These are phyloP conservation scores for Mus caroli DNA, from an alignment of 2,797 vertebrate genomes.

Conservation along the genomic window DNA sequence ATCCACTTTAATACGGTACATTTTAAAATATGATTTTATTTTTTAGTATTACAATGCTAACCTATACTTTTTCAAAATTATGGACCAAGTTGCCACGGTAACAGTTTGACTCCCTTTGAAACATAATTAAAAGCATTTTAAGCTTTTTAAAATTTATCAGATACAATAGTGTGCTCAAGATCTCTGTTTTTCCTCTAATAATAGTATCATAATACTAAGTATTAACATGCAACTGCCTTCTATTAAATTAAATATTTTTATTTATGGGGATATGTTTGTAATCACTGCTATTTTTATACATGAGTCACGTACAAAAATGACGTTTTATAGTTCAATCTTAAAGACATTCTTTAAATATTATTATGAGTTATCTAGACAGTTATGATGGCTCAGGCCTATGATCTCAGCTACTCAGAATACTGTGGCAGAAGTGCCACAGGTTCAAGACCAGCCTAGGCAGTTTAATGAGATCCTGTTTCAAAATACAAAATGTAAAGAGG, in stretches of 20 bases:
- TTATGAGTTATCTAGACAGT: neutral
- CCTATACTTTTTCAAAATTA: conserved; percentile 52
- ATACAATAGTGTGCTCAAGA: conserved; percentile 37
- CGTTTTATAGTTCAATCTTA: conserved; percentile 60
- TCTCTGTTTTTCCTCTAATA: conserved; percentile 30
- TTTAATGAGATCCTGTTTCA: neutral
- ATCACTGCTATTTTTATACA: conserved; percentile 33
- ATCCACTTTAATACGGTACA: neutral
- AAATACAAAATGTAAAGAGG: neutral
- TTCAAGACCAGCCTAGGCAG: neutral
- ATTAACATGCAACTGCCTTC: conserved; percentile 54
- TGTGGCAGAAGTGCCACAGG: neutral
- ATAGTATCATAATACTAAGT: neutral
- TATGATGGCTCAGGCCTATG: neutral
- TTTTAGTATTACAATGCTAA: conserved; percentile 42
- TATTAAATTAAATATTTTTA: conserved; percentile 39
- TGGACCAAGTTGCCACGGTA: conserved; percentile 82
- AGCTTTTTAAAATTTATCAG: conserved; percentile 57
- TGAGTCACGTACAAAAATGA: conserved; percentile 68
- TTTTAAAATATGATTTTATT: conserved; percentile 48
- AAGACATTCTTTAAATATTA: conserved; percentile 66
- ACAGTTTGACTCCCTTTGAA: conserved; percentile 72
- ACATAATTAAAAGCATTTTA: conserved; percentile 66
- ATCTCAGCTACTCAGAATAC: neutral
- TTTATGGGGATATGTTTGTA: conserved; percentile 47